Evolutionary conservation across 2,888 invertebrate species (phyloP).

Genomic region (Catocala sponsa): DNA sequence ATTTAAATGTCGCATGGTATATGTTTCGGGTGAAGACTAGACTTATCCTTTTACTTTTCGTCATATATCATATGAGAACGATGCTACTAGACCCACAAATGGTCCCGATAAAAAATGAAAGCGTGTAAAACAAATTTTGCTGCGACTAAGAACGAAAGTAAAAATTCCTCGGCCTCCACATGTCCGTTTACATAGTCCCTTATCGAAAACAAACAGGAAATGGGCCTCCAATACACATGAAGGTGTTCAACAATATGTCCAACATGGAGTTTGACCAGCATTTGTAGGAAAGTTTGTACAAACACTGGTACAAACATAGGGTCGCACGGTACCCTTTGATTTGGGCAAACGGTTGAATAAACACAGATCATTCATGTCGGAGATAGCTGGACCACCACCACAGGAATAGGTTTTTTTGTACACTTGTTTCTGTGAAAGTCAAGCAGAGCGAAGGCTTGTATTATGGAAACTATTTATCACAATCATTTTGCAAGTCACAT

Average conservation of each 20-base stretch:
- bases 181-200: constrained; percentile 58
- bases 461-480: no score
- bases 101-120: neutral
- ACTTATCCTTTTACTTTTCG: no score
- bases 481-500: no score
- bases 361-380: constrained; percentile 56
- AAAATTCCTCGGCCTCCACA: constrained; percentile 49
- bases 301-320: constrained; percentile 61
- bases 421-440: constrained; percentile 43
- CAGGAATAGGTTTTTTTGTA: constrained; percentile 37
- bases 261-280: constrained; percentile 46
- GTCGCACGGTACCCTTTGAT: constrained; percentile 60
- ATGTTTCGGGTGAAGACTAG: no score
- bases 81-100: no score
- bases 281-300: constrained; percentile 51
- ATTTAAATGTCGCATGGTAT: no score
- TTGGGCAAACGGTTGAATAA: constrained; percentile 54
- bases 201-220: constrained; percentile 69
- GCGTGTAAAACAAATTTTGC: neutral
- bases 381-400: constrained; percentile 44
- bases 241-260: constrained; percentile 60
- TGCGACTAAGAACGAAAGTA: constrained; percentile 43
- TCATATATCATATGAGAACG: no score
- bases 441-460: constrained; percentile 13
- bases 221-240: constrained; percentile 53